A percentile compares a stretch with the other conserved stretches of the same genome.
Conservation (phyloP, 92 coral and sea anemone genomes). For the Nematostella vectensis region DNA sequence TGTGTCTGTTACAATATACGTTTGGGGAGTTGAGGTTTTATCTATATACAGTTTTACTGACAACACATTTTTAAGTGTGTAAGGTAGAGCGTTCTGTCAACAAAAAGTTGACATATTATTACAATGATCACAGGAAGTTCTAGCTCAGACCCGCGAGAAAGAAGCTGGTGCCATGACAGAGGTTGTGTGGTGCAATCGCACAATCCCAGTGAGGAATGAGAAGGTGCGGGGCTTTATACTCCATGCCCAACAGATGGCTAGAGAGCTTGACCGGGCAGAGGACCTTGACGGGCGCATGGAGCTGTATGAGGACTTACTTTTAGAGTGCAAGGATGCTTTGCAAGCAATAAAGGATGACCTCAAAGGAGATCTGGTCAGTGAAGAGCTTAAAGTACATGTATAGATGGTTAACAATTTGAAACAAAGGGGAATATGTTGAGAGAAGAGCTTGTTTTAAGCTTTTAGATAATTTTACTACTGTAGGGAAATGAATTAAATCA, state of each 20-base stretch:
- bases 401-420: background rate
- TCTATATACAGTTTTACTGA: too few relatives aligned
- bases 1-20: too few relatives aligned
- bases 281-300: constrained; percentile 80
- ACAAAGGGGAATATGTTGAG: background rate
- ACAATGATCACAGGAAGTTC: constrained; percentile 84
- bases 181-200: constrained; percentile 80
- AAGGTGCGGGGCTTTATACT: constrained; percentile 89
- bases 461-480: too few relatives aligned
- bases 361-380: constrained; percentile 82
- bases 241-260: constrained; percentile 79
- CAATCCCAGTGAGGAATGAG: constrained; percentile 89
- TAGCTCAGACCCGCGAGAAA: constrained; percentile 95
- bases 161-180: constrained; percentile 94
- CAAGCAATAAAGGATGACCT: constrained; percentile 92
- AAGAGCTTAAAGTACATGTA: background rate
- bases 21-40: too few relatives aligned
- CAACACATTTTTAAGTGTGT: too few relatives aligned
- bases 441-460: too few relatives aligned
- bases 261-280: constrained; percentile 84
- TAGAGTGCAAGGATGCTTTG: constrained; percentile 97
- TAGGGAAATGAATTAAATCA: too few relatives aligned
- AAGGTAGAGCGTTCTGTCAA: too few relatives aligned
- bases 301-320: constrained; percentile 81
- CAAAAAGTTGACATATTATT: too few relatives aligned